Percentiles rank a stretch among this genome's conserved stretches.
These are phyloP conservation scores for Tricholauxania praeusta DNA, from an alignment of 2,888 invertebrate genomes.

Conservation along the genomic window DNA sequence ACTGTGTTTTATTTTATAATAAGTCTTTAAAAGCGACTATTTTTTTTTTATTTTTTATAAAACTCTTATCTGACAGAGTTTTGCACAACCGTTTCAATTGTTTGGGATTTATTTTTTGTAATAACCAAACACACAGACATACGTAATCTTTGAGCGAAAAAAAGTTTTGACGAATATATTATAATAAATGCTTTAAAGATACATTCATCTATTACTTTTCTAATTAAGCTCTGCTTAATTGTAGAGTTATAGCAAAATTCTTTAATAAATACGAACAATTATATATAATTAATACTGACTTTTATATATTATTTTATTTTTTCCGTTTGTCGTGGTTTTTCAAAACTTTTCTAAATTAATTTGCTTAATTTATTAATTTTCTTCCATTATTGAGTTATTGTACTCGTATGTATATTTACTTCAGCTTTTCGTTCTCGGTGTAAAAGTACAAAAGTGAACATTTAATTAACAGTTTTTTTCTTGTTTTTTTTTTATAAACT, in stretches of 20 bases:
- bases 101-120: too few species aligned
- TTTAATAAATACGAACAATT: slow-evolving; percentile 33
- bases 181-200: too few species aligned
- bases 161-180: too few species aligned
- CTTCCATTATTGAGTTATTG: slow-evolving; percentile 38
- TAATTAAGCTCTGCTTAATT: not conserved
- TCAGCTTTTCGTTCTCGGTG: slow-evolving; percentile 50
- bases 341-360: too few species aligned
- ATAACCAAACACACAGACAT: too few species aligned
- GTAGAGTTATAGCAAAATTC: slow-evolving; percentile 30
- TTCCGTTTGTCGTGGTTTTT: not conserved
- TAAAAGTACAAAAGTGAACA: slow-evolving; percentile 65
- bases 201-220: too few species aligned
- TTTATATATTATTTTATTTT: slow-evolving; percentile 10
- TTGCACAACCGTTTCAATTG: slow-evolving; percentile 29
- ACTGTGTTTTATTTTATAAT: too few species aligned
- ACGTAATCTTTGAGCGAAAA: too few species aligned
- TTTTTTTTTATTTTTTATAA: slow-evolving; percentile 3
- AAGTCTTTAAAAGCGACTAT: too few species aligned
- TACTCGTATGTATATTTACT: slow-evolving; percentile 35
- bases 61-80: slow-evolving; percentile 3
- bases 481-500: slow-evolving; percentile 33
- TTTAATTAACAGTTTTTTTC: slow-evolving; percentile 43
- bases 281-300: slow-evolving; percentile 30
- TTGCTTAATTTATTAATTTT: slow-evolving; percentile 29